Evolutionary conservation across 2,113 vertebrate genomes (phyloP).

Genomic region (Neodon shergylaensis): DNA sequence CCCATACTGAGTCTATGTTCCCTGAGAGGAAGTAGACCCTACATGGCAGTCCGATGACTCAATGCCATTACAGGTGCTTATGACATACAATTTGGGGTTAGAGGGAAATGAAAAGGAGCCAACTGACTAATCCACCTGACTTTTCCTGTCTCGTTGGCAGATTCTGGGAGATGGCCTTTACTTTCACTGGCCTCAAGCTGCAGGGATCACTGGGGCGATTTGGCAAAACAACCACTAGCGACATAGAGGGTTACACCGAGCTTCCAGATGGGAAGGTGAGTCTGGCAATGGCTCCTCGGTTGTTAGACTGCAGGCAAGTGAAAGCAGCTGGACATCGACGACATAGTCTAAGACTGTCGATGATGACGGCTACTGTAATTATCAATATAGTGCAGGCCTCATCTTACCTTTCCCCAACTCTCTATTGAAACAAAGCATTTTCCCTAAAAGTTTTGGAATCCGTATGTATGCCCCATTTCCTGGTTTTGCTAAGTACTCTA

Average conservation of each 20-base stretch:
- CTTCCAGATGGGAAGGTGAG: slow-evolving; percentile 95
- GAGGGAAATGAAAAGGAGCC: background rate
- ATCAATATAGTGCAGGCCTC: background rate
- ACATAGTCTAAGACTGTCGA: background rate
- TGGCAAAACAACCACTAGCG: slow-evolving; percentile 91
- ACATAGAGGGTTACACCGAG: slow-evolving; percentile 92
- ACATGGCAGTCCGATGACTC: background rate
- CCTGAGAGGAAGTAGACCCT: background rate
- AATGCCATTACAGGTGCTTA: background rate
- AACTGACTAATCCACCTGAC: background rate
- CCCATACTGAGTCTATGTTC: background rate
- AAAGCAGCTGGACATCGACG: background rate
- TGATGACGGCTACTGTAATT: background rate
- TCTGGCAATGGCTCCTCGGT: background rate
- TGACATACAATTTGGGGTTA: background rate
- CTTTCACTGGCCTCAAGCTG: slow-evolving; percentile 95
- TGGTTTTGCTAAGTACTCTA: slow-evolving; percentile 16
- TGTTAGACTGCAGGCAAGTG: background rate
- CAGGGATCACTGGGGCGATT: slow-evolving; percentile 93
- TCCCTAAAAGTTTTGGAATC: slow-evolving; percentile 22
- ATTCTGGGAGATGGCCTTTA: slow-evolving; percentile 95
- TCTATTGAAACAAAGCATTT: slow-evolving; percentile 21
- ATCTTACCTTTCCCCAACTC: background rate
- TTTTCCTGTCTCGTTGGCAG: slow-evolving; percentile 79
- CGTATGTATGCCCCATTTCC: background rate